phyloP scores from a whole-genome alignment of 37 sponge, comb jelly and placozoan genomes.

The Halichondria panicea region DNA sequence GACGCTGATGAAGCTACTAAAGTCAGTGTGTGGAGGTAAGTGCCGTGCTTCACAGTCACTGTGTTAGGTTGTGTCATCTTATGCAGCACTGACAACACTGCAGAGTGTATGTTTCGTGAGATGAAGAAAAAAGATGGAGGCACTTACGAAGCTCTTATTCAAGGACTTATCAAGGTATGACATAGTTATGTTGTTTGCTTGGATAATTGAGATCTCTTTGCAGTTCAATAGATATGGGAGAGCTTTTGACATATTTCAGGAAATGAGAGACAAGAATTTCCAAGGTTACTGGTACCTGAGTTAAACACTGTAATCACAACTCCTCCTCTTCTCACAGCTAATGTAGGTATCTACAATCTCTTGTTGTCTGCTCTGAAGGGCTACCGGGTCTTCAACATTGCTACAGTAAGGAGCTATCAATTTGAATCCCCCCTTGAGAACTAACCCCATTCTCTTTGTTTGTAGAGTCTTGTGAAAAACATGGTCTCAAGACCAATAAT shows the following conservation, averaged over 20 bases:
- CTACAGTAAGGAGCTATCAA: neutral
- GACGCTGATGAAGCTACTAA: neutral
- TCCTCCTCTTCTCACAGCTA: neutral
- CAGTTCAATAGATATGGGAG: constrained; percentile 39
- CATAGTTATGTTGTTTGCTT: neutral
- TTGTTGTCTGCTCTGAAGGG: neutral
- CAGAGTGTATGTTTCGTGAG: constrained; percentile 50
- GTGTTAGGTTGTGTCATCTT: constrained; percentile 11
- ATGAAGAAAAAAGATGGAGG: constrained; percentile 64
- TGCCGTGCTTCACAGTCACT: neutral
- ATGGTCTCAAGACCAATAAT: constrained; percentile 45
- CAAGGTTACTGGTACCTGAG: constrained; percentile 38
- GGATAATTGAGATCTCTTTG: neutral
- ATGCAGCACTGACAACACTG: constrained; percentile 45
- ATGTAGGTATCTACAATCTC: constrained; percentile 20
- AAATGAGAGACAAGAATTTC: constrained; percentile 22
- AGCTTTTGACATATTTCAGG: constrained; percentile 51
- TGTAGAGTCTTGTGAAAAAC: constrained; percentile 32
- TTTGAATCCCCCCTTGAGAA: too few relatives aligned
- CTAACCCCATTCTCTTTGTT: neutral
- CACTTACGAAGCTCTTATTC: constrained; percentile 75
- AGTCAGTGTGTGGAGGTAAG: constrained; percentile 4
- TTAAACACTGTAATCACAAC: neutral
- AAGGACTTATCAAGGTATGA: constrained; percentile 62
- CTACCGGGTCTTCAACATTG: neutral